Evolutionary conservation across 1,140 invertebrate genomes (phyloP), one percentile per base, ranked within the genome.

Genomic region (Rhagoletis pomonella): DNA sequence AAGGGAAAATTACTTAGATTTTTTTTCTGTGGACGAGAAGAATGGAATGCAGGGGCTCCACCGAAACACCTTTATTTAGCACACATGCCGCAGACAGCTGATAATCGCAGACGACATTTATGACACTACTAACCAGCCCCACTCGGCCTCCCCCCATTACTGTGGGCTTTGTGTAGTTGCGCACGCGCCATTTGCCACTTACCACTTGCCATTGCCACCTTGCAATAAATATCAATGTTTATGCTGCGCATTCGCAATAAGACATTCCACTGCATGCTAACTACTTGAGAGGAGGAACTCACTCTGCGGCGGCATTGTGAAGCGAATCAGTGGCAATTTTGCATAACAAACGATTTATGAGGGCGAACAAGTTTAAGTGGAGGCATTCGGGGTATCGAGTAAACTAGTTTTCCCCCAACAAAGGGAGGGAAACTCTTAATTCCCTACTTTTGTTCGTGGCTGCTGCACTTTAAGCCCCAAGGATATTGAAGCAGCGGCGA

Each of bases 281-380:
- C 73, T 19, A 81, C 73, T 7, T 81, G 47, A 81, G 5, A 9
- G 47, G 5, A 19, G 64, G n/a, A 81, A 47, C 19, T 50, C 14
- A 4, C 14, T 69, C 19, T 19, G 2, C 42, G 39, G 29, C 4
- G 42, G 12, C 69, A 73, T 3, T 9, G 19, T 14, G 44, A 17
- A n/a, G 73, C 73, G 47, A 81, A 81, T 81, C 73, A 81, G 73
- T 81, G 73, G 73, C 73, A 81, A 81, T 81, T 81, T 81, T 81
- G 73, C 73, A 81, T 81, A 81, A 81, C 73, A 81, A 81, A 81
- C 73, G 73, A 81, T 58, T 81, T 81, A 81, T 81, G 73, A 81
- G 73, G 73, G 73, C 73, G 73, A 81, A 81, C 73, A 55, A 81
- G 73, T 81, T 81, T 81, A 55, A 81, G 47, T 81, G 73, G 14